These are phyloP conservation scores for Euclidia mi DNA, from an alignment of 2,888 invertebrate species.

Conservation along the genomic window DNA sequence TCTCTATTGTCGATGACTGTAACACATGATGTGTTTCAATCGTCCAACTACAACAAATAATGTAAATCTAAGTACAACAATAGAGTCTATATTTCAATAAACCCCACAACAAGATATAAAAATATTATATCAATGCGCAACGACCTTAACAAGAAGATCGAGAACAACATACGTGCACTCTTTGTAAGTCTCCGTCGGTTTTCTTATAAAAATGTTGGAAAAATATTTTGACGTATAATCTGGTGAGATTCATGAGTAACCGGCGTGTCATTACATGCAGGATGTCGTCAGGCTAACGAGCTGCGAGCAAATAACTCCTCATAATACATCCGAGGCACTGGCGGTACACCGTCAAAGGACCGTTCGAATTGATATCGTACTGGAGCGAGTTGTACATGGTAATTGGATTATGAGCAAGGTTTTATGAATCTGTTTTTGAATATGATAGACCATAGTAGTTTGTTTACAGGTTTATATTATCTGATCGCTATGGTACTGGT, in stretches of 20 bases:
- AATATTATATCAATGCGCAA: neutral
- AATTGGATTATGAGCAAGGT: neutral
- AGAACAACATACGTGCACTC: constrained; percentile 10
- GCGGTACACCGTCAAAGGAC: constrained; percentile 41
- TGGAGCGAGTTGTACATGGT: constrained; percentile 35
- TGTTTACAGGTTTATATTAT: no score
- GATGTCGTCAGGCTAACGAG: constrained; percentile 80
- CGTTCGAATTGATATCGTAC: constrained; percentile 41
- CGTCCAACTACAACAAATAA: no score
- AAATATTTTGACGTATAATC: constrained; percentile 61
- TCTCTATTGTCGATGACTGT: no score
- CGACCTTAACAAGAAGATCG: neutral
- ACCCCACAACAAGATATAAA: neutral
- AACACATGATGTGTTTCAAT: no score
- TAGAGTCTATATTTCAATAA: neutral
- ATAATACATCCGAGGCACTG: constrained; percentile 55
- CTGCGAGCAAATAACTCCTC: constrained; percentile 80
- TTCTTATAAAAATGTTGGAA: constrained; percentile 39
- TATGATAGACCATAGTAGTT: no score
- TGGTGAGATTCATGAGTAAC: constrained; percentile 64
- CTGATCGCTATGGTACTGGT: no score
- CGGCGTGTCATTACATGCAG: constrained; percentile 74
- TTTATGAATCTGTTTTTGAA: no score
- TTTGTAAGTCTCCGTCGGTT: constrained; percentile 21
- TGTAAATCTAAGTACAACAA: no score